A percentile compares a stretch with the other conserved stretches of the same genome.
Conservation (phyloP, 2,113 vertebrate species). For the Catharus fuscescens region DNA sequence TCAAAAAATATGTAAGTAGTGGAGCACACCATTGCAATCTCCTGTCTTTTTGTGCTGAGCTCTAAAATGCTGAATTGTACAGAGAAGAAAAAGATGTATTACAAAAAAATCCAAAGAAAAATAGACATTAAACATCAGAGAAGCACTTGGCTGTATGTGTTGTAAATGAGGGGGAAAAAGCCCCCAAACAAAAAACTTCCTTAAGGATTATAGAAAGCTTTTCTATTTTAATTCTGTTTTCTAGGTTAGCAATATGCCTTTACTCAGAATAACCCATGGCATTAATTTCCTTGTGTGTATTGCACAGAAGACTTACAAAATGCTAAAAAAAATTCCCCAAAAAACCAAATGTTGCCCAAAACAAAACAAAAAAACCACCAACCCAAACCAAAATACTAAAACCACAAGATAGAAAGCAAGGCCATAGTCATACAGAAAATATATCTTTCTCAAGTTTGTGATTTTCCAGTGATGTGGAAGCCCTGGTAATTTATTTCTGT, state of each 20-base stretch:
- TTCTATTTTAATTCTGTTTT: background rate
- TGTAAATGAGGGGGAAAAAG: background rate
- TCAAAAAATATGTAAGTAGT: background rate
- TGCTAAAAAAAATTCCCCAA: too few species aligned
- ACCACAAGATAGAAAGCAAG: background rate
- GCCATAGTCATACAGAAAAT: background rate
- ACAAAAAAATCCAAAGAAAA: background rate
- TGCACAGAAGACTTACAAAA: background rate
- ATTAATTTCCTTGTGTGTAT: background rate
- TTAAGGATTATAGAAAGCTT: background rate
- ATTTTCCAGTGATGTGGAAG: background rate
- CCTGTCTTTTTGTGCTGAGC: background rate
- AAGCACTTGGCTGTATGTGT: background rate
- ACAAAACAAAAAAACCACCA: fast-evolving
- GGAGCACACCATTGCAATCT: background rate
- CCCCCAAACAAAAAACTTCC: background rate
- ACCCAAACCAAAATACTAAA: background rate
- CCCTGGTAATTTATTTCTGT: background rate
- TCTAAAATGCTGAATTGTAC: background rate
- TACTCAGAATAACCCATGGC: background rate
- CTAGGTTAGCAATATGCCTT: background rate
- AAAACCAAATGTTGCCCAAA: background rate
- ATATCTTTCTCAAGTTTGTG: background rate
- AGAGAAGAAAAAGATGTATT: background rate
- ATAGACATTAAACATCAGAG: background rate